Evolutionary conservation across 2,888 invertebrate genomes (phyloP).

Genomic region (Limnephilus rhombicus): DNA sequence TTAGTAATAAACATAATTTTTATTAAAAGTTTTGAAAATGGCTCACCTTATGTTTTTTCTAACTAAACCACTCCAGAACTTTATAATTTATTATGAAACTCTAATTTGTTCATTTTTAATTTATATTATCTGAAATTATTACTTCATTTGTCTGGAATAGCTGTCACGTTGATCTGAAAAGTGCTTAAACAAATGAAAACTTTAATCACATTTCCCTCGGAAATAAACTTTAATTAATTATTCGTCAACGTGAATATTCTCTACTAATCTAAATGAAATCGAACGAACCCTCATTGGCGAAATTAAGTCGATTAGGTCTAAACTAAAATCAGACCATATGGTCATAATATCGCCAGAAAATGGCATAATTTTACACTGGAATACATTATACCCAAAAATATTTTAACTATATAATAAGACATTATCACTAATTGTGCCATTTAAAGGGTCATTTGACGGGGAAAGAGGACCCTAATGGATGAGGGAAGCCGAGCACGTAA

Average conservation of each 20-base stretch:
- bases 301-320: background rate
- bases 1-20: too few relatives aligned
- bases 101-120: too few relatives aligned
- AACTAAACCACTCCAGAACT: too few relatives aligned
- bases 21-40: too few relatives aligned
- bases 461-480: slow-evolving; percentile 25
- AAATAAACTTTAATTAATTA: background rate
- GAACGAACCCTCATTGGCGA: background rate
- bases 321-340: background rate
- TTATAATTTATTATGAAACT: too few relatives aligned
- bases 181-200: too few relatives aligned
- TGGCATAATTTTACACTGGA: background rate
- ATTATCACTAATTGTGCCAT: slow-evolving; percentile 52
- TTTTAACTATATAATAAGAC: slow-evolving; percentile 41
- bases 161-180: too few relatives aligned
- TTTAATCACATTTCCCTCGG: background rate
- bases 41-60: too few relatives aligned
- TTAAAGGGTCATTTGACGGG: slow-evolving; percentile 48
- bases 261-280: background rate
- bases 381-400: slow-evolving; percentile 25
- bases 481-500: slow-evolving; percentile 50
- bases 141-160: too few relatives aligned
- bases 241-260: background rate
- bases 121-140: too few relatives aligned
- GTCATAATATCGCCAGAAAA: background rate